Evolutionary conservation across 2,888 invertebrate species (phyloP).

Genomic region (Lasioglossum pauxillum): DNA sequence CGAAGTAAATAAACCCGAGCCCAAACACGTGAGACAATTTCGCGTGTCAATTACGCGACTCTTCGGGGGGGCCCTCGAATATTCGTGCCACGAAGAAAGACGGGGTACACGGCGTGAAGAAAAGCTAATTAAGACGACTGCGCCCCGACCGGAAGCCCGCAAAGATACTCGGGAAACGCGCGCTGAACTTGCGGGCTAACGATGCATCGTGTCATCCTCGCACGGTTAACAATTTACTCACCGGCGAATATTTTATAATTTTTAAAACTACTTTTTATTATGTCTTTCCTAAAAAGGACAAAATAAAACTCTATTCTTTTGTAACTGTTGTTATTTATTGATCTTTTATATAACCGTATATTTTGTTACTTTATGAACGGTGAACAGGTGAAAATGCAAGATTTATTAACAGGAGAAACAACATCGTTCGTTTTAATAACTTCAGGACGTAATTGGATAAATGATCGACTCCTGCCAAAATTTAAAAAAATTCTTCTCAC

Average conservation of each 20-base stretch:
- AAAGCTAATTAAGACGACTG: conserved; percentile 68
- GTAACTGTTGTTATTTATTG: no score
- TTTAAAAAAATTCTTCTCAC: no score
- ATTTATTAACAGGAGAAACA: no score
- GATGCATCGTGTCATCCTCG: conserved; percentile 34
- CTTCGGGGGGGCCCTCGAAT: conserved; percentile 36
- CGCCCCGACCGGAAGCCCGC: conserved; percentile 38
- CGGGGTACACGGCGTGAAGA: conserved; percentile 36
- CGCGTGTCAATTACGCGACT: conserved; percentile 63
- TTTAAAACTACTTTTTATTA: not conserved
- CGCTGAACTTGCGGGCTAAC: conserved; percentile 46
- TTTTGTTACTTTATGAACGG: no score
- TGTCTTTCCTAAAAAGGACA: no score
- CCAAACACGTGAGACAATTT: conserved; percentile 69
- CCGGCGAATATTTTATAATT: not conserved
- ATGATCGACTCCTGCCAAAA: no score
- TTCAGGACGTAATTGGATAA: no score
- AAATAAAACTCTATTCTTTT: no score
- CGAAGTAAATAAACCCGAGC: conserved; percentile 62
- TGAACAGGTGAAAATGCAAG: no score
- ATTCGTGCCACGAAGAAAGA: conserved; percentile 44
- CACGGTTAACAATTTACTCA: not conserved
- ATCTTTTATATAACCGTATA: no score
- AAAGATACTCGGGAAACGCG: conserved; percentile 51
- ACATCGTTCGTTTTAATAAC: no score